These are phyloP conservation scores for Drosophila bipectinata DNA, from an alignment of 1,140 invertebrate genomes.

Conservation along the genomic window DNA sequence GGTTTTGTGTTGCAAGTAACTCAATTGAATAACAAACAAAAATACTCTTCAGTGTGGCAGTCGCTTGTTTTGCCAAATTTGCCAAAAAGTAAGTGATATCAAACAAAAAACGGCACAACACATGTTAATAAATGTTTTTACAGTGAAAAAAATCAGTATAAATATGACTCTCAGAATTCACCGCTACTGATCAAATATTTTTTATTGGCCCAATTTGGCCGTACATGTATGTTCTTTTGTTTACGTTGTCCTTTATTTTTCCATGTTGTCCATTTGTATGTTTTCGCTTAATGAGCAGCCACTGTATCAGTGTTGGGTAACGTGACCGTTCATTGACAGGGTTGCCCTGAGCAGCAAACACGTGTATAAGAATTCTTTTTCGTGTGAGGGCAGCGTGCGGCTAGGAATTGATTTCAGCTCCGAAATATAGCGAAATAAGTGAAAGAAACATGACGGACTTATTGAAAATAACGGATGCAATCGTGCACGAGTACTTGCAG, in stretches of 20 bases:
- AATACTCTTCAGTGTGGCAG: constrained; percentile 28
- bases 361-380: constrained; percentile 61
- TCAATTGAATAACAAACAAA: constrained; percentile 47
- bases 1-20: not conserved
- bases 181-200: too few species aligned
- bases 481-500: constrained; percentile 86
- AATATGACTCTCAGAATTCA: too few species aligned
- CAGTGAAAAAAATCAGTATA: too few species aligned
- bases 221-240: too few species aligned
- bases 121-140: too few species aligned
- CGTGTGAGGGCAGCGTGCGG: constrained; percentile 41
- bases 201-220: too few species aligned
- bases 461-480: constrained; percentile 67
- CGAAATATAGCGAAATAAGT: constrained; percentile 19
- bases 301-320: constrained; percentile 17
- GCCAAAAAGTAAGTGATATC: not conserved
- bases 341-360: constrained; percentile 26
- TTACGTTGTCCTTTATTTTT: too few species aligned
- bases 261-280: not conserved
- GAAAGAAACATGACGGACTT: constrained; percentile 55
- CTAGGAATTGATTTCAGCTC: constrained; percentile 17
- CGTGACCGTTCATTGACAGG: not conserved
- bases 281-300: not conserved
- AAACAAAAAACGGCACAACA: too few species aligned
- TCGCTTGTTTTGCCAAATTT: not conserved